Evolutionary conservation across 2,888 invertebrate genomes (phyloP).

Genomic region (Heliconius ismenius): DNA sequence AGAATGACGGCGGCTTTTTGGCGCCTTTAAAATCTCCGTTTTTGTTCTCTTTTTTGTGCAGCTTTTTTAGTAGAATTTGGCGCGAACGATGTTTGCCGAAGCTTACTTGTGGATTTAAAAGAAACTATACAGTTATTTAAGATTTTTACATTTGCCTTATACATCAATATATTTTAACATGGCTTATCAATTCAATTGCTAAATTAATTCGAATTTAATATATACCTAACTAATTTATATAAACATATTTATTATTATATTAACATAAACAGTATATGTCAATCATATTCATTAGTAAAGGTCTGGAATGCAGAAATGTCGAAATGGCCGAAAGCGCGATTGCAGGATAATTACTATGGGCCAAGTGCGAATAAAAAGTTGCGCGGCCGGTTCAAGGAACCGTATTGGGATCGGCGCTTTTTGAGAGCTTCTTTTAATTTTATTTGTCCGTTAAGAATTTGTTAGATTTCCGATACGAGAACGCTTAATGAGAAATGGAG

Average conservation of each 20-base stretch:
- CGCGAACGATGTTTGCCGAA: constrained; percentile 48
- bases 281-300: constrained; percentile 49
- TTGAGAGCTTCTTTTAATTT: constrained; percentile 39
- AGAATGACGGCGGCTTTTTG: constrained; percentile 75
- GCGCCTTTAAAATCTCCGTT: constrained; percentile 66
- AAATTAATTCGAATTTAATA: not conserved
- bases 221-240: not conserved
- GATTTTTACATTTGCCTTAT: not conserved
- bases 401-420: constrained; percentile 43
- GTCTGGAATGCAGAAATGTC: constrained; percentile 43
- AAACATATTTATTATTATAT: not conserved
- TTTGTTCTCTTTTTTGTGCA: constrained; percentile 52
- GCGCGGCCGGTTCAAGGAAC: constrained; percentile 44
- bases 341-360: constrained; percentile 32
- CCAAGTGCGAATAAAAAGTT: constrained; percentile 45
- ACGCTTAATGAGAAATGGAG: constrained; percentile 18
- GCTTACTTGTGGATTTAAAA: constrained; percentile 28
- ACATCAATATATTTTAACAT: not conserved
- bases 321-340: constrained; percentile 45
- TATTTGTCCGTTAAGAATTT: constrained; percentile 33
- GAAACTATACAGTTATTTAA: not conserved
- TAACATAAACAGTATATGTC: constrained; percentile 49
- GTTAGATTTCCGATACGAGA: constrained; percentile 37
- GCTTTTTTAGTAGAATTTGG: constrained; percentile 53
- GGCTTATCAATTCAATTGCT: too few species aligned